These are phyloP conservation scores for Euzetes globulus DNA, from an alignment of 2,888 invertebrate genomes.

Conservation along the genomic window DNA sequence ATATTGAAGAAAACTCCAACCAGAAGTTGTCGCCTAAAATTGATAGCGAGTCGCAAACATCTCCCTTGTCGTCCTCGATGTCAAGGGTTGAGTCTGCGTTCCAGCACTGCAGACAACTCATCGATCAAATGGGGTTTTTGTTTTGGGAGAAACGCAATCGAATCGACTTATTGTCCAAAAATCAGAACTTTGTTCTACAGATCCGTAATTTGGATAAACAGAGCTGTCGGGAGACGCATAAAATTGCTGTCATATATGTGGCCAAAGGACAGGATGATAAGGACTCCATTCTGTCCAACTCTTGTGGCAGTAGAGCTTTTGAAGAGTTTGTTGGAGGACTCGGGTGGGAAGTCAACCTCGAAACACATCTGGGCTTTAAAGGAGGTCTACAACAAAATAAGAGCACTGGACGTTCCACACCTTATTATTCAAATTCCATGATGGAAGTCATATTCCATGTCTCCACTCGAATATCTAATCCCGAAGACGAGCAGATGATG, in stretches of 20 bases:
- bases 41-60: neutral
- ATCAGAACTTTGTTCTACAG: slow-evolving; percentile 79
- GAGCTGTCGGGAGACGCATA: slow-evolving; percentile 53
- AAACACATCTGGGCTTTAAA: slow-evolving; percentile 62
- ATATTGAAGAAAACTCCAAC: slow-evolving; percentile 23
- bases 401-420: slow-evolving; percentile 78
- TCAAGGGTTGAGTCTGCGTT: slow-evolving; percentile 53
- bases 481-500: slow-evolving; percentile 41
- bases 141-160: slow-evolving; percentile 79
- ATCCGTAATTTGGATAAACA: slow-evolving; percentile 86
- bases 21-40: slow-evolving; percentile 10
- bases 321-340: slow-evolving; percentile 58
- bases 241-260: slow-evolving; percentile 95
- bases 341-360: slow-evolving; percentile 66
- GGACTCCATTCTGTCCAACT: slow-evolving; percentile 81
- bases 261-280: slow-evolving; percentile 96
- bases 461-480: slow-evolving; percentile 80
- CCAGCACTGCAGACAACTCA: slow-evolving; percentile 75
- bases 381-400: slow-evolving; percentile 52
- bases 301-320: slow-evolving; percentile 83
- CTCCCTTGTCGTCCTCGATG: neutral
- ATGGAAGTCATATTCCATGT: slow-evolving; percentile 95
- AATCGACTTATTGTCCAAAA: slow-evolving; percentile 75
- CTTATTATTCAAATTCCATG: slow-evolving; percentile 88
- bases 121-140: slow-evolving; percentile 80